Base-by-base conservation (phyloP, 2,888 invertebrate species). In the Itoplectis maculator region DNA sequence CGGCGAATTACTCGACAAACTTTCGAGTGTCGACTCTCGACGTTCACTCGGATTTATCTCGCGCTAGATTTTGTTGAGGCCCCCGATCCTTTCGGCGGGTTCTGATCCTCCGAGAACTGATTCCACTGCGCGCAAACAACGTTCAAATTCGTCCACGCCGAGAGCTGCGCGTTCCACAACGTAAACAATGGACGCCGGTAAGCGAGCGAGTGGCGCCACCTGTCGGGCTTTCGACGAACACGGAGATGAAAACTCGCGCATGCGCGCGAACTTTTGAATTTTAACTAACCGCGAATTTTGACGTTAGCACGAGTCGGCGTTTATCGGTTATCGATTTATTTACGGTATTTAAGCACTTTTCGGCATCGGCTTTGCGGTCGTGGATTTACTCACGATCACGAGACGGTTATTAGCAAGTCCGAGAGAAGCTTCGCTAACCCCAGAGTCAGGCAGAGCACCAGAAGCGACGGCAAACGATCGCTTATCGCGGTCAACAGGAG, bases 121-220 rank as follows among this genome's bases (percentile, higher is more conserved):
- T 61, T 15, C 20, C 63, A 20, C 51, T 42, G 15, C 56, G 40
- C n/a, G 51, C 61, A 70, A 82, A 73, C 9, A 7, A 47, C 20
- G 40, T 83, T 83, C 20, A 69, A 83, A 83, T 77, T 65, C 29
- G 49, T 56, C 9, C 66, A 18, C 47, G 29, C 47, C 59, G 29
- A 63, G 40, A 73, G 18, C 73, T 20, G 23, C 49, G 47, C 65
- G 47, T 23, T 47, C 5, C 29, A 5, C n/a, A 23, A 80, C 69
- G 69, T 79, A 77, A 80, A 83, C 81, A 81, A 18, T 18, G 45
- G 63, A 20, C 13, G 29, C 13, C 5, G n/a, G 18, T 73, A 79
- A 83, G 29, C 42, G 69, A 35, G 56, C n/a, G 23, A 18, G 69
- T 77, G 40, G 69, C 56, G 80, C 20, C 83, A 83, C 77, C 83